Base-by-base conservation (phyloP, 2,113 vertebrate genomes). In the Polypterus bichir region DNA sequence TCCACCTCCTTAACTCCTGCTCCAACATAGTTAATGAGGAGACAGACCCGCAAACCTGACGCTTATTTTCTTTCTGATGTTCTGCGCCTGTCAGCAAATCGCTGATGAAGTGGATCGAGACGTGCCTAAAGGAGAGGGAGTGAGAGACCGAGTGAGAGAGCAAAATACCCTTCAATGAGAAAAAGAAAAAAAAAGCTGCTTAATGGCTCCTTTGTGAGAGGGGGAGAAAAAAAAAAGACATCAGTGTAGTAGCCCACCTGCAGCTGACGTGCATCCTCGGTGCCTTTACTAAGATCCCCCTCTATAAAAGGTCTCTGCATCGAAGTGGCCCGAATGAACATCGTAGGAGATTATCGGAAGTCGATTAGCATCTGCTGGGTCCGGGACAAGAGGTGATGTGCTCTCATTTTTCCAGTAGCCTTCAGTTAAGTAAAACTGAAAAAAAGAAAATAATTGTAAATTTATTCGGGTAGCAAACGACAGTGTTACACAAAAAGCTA, bases 71-170 rank as follows among this genome's bases (percentile, higher is more conserved):
- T 65, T 74, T 75, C 79, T 72, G 74, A 82, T 76, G 72, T 70
- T 68, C 68, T 72, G 70, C 49, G 44, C 46, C 7, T 73, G 80
- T 78, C 81, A 81, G 44, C 60, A 64, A 68, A 64, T 70, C 46
- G 49, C 58, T 85, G 86, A 88, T 83, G 76, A 76, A 85, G 70
- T 70, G 76, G 72, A 71, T 68, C 66, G 69, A 68, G 75, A 70
- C 83, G 81, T 86, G 84, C 78, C 78, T 27, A 27, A 27, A 64
- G 69, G 76, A 65, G 65, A 62, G 57, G 73, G 65, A 65, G 73
- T 68, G 69, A 62, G 65, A 64, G 70, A 62, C 69, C 71, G 68
- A 67, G 48, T 47, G 53, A 59, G 57, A 52, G 9, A 27, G 27
- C 61, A 57, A 68, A 54, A 49, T 56, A 47, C 9, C 46, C 47